A percentile compares a stretch with the other conserved stretches of the same genome.
Conservation (phyloP, 2,797 vertebrate genomes). For the Chaunax sp. region DNA sequence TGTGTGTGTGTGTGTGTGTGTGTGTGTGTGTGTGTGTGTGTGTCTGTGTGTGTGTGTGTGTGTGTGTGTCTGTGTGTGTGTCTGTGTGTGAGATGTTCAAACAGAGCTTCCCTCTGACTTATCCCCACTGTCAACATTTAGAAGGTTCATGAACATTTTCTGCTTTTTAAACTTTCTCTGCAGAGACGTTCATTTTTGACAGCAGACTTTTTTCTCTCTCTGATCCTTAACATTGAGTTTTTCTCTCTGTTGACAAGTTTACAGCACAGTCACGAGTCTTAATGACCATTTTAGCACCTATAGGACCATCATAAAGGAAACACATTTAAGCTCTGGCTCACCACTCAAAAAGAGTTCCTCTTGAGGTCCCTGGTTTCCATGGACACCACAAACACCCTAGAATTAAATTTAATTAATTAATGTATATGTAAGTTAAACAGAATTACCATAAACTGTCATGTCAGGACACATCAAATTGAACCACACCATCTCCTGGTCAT, state of each 20-base stretch:
- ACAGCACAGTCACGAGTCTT: background rate
- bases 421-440: too few relatives aligned
- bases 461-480: too few relatives aligned
- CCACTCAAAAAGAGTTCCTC: too few relatives aligned
- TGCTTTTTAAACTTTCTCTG: slow-evolving; percentile 23
- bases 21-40: slow-evolving; percentile 20
- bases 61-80: too few relatives aligned
- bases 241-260: background rate
- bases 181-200: background rate
- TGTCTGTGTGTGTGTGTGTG: slow-evolving; percentile 31
- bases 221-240: background rate
- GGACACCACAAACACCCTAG: too few relatives aligned
- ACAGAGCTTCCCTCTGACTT: slow-evolving; percentile 52
- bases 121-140: slow-evolving; percentile 68
- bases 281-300: background rate
- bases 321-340: too few relatives aligned
- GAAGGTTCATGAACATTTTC: slow-evolving; percentile 60
- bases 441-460: too few relatives aligned
- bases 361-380: too few relatives aligned
- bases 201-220: background rate
- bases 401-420: too few relatives aligned
- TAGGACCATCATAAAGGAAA: background rate
- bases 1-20: slow-evolving; percentile 31
- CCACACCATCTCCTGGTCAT: too few relatives aligned
- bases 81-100: slow-evolving; percentile 52